Evolutionary conservation across 1,140 invertebrate genomes (phyloP), one percentile per base, ranked within the genome.

Genomic region (Rhopalosiphum maidis): DNA sequence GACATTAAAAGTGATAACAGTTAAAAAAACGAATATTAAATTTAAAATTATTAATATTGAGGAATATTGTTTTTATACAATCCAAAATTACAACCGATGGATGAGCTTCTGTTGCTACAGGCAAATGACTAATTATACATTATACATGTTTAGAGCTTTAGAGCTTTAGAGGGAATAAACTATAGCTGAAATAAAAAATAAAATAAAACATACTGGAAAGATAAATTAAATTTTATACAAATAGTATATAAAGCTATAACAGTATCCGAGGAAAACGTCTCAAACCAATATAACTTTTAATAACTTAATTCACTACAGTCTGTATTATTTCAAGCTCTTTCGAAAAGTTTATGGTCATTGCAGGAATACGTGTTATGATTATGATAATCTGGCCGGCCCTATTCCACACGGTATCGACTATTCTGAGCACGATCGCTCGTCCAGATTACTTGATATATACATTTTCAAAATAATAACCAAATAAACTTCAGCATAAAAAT

Each of bases 241-340:
- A 89, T 37, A 35, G 8, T 46, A 43, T 30, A 46, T 86, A 43
- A 23, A 43, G 37, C 23, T 7, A 48, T 48, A 48, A 35, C n/a
- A 30, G 48, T 23, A 46, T 37, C n/a, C 22, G 9, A n/a, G 46
- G 7, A 46, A 82, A 91, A 35, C 55, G 21, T 83, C 68, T 83
- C n/a, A 22, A 51, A n/a, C 68, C 68, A 48, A 83, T 91, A 91
- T 48, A 91, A 91, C 68, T 82, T 91, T 91, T 91, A 91, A 91
- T 91, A 91, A 91, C 90, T 91, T 91, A 91, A 91, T 91, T 91
- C 60, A 83, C 90, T 91, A n/a, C 68, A 25, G 90, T 83, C 43
- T 35, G 46, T 11, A 91, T 82, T 90, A 90, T 90, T 54, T 54
- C 87, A 25, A 90, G 89, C 37, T 91, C 68, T 82, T 77, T 48